phyloP scores from a whole-genome alignment of 2,797 vertebrate species.

The Muscicapa striata region DNA sequence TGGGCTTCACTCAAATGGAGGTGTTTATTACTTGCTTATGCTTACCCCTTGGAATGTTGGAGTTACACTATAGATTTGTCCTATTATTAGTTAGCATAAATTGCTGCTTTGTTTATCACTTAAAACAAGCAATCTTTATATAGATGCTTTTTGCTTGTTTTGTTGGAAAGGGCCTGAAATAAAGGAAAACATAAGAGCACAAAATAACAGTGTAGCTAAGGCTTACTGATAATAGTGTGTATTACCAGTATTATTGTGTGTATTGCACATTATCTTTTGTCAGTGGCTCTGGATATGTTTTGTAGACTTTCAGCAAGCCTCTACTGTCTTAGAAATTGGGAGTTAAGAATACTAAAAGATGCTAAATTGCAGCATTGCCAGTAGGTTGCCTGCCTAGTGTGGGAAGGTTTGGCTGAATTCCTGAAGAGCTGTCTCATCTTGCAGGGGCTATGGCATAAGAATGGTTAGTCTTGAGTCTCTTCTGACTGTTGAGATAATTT shows the following conservation, averaged over 20 bases:
- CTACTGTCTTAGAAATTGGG: neutral
- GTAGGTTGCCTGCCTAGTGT: neutral
- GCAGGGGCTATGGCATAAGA: neutral
- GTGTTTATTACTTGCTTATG: neutral
- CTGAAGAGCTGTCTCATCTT: neutral
- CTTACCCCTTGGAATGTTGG: neutral
- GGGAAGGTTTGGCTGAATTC: neutral
- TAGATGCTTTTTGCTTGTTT: neutral
- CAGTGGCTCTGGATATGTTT: neutral
- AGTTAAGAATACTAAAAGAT: neutral
- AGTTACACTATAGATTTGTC: neutral
- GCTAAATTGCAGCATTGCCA: neutral
- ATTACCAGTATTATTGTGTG: too few species aligned
- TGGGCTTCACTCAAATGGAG: neutral
- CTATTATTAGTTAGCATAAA: neutral
- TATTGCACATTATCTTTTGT: neutral
- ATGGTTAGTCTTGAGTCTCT: neutral
- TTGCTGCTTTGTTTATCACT: neutral
- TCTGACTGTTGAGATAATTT: neutral
- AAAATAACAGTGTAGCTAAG: neutral
- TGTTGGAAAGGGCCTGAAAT: neutral
- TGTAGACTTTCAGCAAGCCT: neutral
- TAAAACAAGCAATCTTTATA: neutral
- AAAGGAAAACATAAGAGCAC: neutral
- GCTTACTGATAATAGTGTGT: neutral